Percentiles rank a stretch among this genome's conserved stretches.
Evolutionary conservation across 2,888 invertebrate species (phyloP).

Genomic region (Erebia epiphron): DNA sequence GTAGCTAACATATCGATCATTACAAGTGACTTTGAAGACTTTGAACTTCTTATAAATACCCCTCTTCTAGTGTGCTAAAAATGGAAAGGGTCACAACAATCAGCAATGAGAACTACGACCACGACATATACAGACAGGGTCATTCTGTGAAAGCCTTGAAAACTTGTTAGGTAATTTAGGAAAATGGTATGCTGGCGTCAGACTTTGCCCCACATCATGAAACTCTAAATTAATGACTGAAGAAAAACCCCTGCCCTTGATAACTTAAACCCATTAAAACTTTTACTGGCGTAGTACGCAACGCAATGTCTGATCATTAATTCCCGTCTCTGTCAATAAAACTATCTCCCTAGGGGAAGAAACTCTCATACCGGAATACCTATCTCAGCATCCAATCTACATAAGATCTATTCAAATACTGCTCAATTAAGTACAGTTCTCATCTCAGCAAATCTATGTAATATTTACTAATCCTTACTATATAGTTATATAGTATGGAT

Average conservation of each 20-base stretch:
- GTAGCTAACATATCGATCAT: no score
- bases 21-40: no score
- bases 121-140: no score
- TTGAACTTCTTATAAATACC: no score
- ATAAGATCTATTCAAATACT: slow-evolving; percentile 4
- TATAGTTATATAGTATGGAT: no score
- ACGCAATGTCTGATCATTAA: slow-evolving; percentile 13
- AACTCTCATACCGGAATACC: slow-evolving; percentile 3
- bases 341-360: slow-evolving; percentile 1
- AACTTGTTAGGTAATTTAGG: no score
- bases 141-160: no score
- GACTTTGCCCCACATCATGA: not conserved
- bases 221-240: not conserved
- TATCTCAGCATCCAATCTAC: slow-evolving; percentile 11
- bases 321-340: slow-evolving; percentile 15
- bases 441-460: no score
- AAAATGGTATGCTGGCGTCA: no score
- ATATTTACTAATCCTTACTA: no score
- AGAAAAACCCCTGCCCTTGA: slow-evolving; percentile 1
- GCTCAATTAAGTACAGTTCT: not conserved
- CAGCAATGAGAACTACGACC: not conserved
- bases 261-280: slow-evolving; percentile 15
- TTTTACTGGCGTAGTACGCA: slow-evolving; percentile 1
- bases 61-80: no score
- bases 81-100: no score